Conservation (phyloP, 2,113 vertebrate species). For the Mesocricetus auratus region DNA sequence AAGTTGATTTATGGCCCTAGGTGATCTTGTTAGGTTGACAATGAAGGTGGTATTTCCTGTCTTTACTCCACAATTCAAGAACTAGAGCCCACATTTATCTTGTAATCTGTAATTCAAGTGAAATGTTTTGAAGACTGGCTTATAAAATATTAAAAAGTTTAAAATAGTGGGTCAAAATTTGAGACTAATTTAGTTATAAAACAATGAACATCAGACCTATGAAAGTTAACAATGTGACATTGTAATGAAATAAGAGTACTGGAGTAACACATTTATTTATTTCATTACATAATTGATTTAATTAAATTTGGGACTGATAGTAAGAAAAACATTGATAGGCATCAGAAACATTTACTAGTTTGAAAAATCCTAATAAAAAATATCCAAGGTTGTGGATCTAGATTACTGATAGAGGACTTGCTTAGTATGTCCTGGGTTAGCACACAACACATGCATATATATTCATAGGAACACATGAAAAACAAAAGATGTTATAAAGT, state of each 20-base stretch:
- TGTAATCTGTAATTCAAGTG: neutral
- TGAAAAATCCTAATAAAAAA: slow-evolving; percentile 12
- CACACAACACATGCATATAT: neutral
- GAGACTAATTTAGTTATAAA: neutral
- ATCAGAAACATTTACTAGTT: neutral
- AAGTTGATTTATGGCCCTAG: neutral
- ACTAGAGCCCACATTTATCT: neutral
- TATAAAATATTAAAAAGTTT: neutral
- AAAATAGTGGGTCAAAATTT: neutral
- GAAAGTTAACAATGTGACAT: neutral
- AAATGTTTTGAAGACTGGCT: neutral
- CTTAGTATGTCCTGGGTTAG: neutral
- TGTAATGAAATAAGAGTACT: neutral
- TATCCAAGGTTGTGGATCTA: neutral
- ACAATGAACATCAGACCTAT: neutral
- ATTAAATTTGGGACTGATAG: neutral
- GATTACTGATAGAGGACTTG: neutral
- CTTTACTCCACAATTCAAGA: neutral
- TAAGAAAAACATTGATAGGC: neutral
- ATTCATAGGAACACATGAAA: neutral
- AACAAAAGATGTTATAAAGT: slow-evolving; percentile 30
- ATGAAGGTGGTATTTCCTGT: neutral
- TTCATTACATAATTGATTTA: neutral
- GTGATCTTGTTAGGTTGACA: neutral
- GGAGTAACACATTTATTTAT: neutral